Evolutionary conservation across 2,113 vertebrate species (phyloP).

Genomic region (Spizaetus ornatus): DNA sequence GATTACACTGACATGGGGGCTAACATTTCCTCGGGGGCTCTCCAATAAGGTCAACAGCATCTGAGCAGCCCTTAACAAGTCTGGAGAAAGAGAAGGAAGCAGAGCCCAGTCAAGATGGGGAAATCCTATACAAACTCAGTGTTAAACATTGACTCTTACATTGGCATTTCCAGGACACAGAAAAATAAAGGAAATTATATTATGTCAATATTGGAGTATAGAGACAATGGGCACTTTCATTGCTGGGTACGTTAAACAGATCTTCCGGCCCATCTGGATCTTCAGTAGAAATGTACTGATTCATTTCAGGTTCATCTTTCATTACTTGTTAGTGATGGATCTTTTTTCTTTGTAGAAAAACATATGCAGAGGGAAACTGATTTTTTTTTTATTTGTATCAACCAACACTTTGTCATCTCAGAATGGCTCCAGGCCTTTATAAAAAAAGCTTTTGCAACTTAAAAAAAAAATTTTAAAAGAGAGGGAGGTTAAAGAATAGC

Average conservation of each 20-base stretch:
- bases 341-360: neutral
- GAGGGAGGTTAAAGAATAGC: neutral
- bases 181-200: neutral
- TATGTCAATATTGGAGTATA: neutral
- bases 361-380: neutral
- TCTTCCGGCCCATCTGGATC: neutral
- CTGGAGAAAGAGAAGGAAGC: neutral
- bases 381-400: neutral
- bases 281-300: neutral
- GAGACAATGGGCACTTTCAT: conserved; percentile 21
- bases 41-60: neutral
- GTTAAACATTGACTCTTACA: conserved; percentile 3
- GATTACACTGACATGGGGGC: neutral
- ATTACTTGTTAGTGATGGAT: neutral
- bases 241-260: neutral
- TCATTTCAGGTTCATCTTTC: conserved; percentile 4
- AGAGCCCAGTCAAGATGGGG: neutral
- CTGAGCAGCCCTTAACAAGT: neutral
- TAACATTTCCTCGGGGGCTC: neutral
- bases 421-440: neutral
- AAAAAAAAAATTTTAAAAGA: neutral
- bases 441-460: neutral
- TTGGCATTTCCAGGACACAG: neutral
- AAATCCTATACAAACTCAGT: neutral
- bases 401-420: neutral